Conservation (phyloP, 1,140 invertebrate species). For the Acyrthosiphon pisum region DNA sequence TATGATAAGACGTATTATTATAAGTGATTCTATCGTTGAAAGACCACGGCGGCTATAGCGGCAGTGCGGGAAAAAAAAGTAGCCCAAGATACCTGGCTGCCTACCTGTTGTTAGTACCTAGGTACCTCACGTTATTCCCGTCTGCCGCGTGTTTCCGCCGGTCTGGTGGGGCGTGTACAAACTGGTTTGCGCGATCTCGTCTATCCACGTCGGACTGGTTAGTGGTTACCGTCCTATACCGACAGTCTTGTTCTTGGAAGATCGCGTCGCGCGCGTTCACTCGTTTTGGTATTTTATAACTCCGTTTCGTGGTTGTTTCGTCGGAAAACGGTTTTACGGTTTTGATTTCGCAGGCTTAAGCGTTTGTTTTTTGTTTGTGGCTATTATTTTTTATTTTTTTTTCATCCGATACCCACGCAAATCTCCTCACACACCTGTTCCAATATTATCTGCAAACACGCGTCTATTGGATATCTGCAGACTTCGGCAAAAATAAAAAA, state of each 20-base stretch:
- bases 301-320: neutral
- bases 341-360: neutral
- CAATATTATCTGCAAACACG: neutral
- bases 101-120: neutral
- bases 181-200: conserved; percentile 49
- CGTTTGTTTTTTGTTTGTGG: neutral
- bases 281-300: neutral
- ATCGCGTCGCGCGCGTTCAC: conserved; percentile 29
- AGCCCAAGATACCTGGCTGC: conserved; percentile 42
- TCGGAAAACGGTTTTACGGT: neutral
- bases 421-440: neutral
- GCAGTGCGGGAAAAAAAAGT: conserved; percentile 24
- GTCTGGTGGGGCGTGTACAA: conserved; percentile 35
- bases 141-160: conserved; percentile 21
- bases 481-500: neutral
- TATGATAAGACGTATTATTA: neutral
- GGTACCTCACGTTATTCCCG: neutral
- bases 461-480: neutral
- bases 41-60: neutral
- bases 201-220: conserved; percentile 34
- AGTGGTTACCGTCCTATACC: neutral
- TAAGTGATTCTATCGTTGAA: conserved; percentile 17
- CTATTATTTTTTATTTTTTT: neutral
- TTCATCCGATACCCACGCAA: neutral
- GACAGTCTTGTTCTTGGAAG: conserved; percentile 48